Evolutionary conservation across 2,797 vertebrate genomes (phyloP), one percentile per base, ranked within the genome.

Genomic region (Silurus lanzhouensis): DNA sequence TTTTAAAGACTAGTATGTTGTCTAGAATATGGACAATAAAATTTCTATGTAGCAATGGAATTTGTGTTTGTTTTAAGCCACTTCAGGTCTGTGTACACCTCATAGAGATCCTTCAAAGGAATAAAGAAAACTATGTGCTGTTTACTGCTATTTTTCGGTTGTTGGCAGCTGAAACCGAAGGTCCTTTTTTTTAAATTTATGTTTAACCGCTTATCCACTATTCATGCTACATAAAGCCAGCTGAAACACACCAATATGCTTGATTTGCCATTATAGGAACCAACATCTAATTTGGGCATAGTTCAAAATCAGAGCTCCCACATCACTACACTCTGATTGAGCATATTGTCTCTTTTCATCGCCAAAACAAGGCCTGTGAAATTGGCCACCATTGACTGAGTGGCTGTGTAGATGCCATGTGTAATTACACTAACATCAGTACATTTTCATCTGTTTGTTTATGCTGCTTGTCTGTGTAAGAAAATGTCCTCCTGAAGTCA

Each of bases 291-390:
- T 61, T 66, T 70, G 66, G 44, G 66, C 74, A 48, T 22, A 22
- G 55, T 78, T 78, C 60, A 20, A 31, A 78, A 76, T 66, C 17
- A 31, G 71, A 74, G 63, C 83, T 88, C 75, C 52, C 79, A 46
- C 74, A 71, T 76, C 67, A 63, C 71, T 19, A 25, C 7, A 38
- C 25, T 44, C 68, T 83, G 82, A 89, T 86, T 88, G 70, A 44
- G 63, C 25, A 76, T 70, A 86, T 88, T 88, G 84, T 89, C n/a
- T 87, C 61, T 71, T 60, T 82, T 25, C 44, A 84, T 84, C 77
- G 44, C 46, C 20, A 22, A 87, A 72, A 86, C 61, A 57, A 63
- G 5, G 68, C 60, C 58, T n/a, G 70, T 79, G 68, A 38, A 84
- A 87, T 84, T 46, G 76, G 31, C 57, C 68, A 48, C 31, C 61